Evolutionary conservation across 2,888 invertebrate species (phyloP).

Genomic region (Osedax frankpressi): DNA sequence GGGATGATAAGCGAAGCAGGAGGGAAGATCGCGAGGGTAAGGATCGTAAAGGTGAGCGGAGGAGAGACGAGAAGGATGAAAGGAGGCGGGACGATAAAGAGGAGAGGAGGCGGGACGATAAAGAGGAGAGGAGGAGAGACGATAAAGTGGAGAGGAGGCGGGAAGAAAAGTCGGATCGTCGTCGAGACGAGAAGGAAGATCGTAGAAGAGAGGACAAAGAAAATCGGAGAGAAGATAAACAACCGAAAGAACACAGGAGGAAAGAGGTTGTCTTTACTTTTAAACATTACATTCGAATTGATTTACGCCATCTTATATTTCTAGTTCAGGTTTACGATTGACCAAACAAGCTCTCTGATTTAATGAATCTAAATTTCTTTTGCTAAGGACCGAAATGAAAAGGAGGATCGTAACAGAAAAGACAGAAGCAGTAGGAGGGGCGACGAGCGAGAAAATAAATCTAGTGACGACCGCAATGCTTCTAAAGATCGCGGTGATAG

Average conservation of each 20-base stretch:
- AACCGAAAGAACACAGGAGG: conserved; percentile 22
- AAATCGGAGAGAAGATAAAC: conserved; percentile 22
- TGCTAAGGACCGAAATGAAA: conserved; percentile 20
- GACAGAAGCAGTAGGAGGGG: conserved; percentile 24
- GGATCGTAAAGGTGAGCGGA: no score
- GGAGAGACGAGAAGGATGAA: conserved; percentile 25
- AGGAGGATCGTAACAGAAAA: conserved; percentile 24
- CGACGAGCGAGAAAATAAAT: conserved; percentile 17
- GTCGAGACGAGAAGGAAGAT: conserved; percentile 16
- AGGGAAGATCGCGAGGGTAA: neutral
- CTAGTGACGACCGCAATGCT: conserved; percentile 14
- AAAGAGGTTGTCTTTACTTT: conserved; percentile 14
- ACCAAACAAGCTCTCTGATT: no score
- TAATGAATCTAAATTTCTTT: no score
- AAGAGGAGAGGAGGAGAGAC: conserved; percentile 15
- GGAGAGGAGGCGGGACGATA: conserved; percentile 12
- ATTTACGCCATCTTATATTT: no score
- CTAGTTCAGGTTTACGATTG: no score
- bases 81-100: conserved; percentile 3
- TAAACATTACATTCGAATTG: no score
- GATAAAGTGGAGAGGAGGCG: conserved; percentile 8
- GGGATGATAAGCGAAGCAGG: neutral
- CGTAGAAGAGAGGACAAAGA: conserved; percentile 25
- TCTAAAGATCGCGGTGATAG: conserved; percentile 19
- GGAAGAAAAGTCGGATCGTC: conserved; percentile 16